Evolutionary conservation across 1,140 invertebrate species (phyloP), one percentile per base, ranked within the genome.

Genomic region (Zaprionus kolodkinae): DNA sequence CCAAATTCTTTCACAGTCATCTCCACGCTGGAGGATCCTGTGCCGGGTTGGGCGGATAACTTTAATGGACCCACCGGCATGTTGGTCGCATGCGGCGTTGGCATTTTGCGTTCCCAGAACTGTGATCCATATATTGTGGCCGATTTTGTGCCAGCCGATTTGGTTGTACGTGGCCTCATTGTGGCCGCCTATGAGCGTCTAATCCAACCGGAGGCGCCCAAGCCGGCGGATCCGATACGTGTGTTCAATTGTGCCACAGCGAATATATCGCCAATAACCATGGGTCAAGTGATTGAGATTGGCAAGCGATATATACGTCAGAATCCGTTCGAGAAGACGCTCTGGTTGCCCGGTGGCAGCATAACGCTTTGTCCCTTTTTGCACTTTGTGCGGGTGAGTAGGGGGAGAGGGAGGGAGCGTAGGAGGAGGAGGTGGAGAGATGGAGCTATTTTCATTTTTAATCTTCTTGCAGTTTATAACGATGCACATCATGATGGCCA

Each of bases 21-120:
- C 70, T 95, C 95, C 0, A 94, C 95, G 11, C 50, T 94, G 12
- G 63, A 88, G 0, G 96, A 97, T 17, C 96, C 96, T 0, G 43
- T 96, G 0, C 81, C 93, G 0, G 97, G 98, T 0, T 99, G 98
- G 98, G 94, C 98, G 5, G 98, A 99, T 82, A 99, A 99, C 93
- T 97, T 97, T 76, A 99, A 99, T 92, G 98, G 98, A 5, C 97
- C 98, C 1, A 96, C 96, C 25, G 97, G 96, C 0, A 92, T 97
- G 11, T 84, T 97, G 55, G 92, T 96, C 0, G 96, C 95, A 0
- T 94, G 95, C 73, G 97, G 96, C 12, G 64, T 88, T 38, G 92
- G 92, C 25, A 94, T 98, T 13, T 92, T 99, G 40, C 94, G 97
- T 52, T 95, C 95, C 27, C 91, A 96, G 75, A 95, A 95, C 62